Evolutionary conservation across 2,113 vertebrate species (phyloP).

Genomic region (Suricata suricatta): DNA sequence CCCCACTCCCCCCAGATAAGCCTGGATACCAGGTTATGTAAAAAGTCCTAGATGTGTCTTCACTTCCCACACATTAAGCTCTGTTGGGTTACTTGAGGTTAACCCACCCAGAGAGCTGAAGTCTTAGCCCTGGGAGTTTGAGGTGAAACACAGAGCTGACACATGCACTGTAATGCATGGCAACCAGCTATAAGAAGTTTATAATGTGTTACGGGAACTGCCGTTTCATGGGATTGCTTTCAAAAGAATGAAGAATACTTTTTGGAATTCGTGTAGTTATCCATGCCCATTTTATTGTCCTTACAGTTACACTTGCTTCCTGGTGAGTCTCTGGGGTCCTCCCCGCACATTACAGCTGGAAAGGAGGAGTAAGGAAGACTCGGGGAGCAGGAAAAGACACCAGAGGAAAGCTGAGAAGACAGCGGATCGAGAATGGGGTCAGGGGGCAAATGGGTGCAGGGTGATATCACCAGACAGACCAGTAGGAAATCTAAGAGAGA

Average conservation of each 20-base stretch:
- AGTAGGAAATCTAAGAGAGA: not conserved
- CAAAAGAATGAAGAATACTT: not conserved
- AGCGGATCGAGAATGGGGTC: no score
- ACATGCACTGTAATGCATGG: rapidly evolving
- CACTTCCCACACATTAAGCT: not conserved
- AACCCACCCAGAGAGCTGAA: not conserved
- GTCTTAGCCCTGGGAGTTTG: not conserved
- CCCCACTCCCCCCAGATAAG: not conserved
- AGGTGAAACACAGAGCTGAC: not conserved
- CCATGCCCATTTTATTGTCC: not conserved
- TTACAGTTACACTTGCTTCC: not conserved
- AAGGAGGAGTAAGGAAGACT: not conserved
- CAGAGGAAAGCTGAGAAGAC: not conserved
- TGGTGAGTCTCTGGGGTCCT: not conserved
- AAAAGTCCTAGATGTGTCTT: not conserved
- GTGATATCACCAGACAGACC: not conserved
- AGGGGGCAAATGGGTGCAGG: not conserved
- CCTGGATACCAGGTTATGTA: not conserved
- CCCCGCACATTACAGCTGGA: not conserved
- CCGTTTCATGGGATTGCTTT: not conserved
- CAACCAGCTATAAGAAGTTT: not conserved
- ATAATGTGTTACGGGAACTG: not conserved
- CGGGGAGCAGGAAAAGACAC: not conserved
- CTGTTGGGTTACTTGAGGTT: not conserved
- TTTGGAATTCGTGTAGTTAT: not conserved